Percentiles rank a stretch among this genome's conserved stretches.
These are phyloP conservation scores for Bergia sp. DNA, from an alignment of 92 coral and sea anemone species.

Conservation along the genomic window DNA sequence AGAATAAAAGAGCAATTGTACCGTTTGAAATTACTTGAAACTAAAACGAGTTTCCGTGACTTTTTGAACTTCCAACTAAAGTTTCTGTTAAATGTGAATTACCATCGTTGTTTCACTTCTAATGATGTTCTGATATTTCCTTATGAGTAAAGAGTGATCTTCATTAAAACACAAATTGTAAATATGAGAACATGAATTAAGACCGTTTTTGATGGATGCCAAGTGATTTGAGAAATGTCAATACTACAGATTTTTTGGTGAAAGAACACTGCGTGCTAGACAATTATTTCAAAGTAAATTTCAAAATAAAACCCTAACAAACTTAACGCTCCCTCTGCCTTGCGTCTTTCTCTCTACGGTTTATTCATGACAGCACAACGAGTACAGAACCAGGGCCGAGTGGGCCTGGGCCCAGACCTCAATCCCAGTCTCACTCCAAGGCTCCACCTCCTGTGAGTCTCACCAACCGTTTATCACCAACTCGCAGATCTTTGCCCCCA, in stretches of 20 bases:
- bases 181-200: neutral
- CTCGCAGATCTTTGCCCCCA: constrained; percentile 98
- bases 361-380: constrained; percentile 50
- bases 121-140: neutral
- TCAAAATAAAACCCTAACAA: neutral
- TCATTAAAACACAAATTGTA: neutral
- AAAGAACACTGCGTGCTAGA: neutral
- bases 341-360: constrained; percentile 1
- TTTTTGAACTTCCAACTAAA: neutral
- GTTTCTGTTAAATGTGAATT: neutral
- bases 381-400: constrained; percentile 85
- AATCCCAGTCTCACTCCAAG: constrained; percentile 66
- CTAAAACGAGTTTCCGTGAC: neutral
- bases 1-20: too few relatives aligned
- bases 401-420: constrained; percentile 71
- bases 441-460: constrained; percentile 74
- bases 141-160: neutral
- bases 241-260: neutral
- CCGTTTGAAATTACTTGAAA: neutral
- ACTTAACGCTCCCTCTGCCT: constrained; percentile 16
- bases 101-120: neutral
- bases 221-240: neutral
- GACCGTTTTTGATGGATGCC: neutral
- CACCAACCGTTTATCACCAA: constrained; percentile 90
- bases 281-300: neutral